phyloP scores from a whole-genome alignment of 2,888 invertebrate genomes.

The Chrysopilus asiliformis region DNA sequence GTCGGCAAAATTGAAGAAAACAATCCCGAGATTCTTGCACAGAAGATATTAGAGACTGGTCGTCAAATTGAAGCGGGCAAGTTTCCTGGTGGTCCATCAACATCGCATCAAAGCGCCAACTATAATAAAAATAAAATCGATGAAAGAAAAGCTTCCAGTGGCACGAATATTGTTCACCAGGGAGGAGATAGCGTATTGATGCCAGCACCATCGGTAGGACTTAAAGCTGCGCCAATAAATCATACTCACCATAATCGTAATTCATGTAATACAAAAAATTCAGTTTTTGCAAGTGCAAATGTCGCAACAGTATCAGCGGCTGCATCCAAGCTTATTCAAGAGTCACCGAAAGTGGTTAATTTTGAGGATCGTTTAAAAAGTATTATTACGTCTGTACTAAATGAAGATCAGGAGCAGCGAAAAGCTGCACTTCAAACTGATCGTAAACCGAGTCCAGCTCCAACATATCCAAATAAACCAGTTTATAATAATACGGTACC shows the following conservation, averaged over 20 bases:
- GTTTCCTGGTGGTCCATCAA: conserved; percentile 29
- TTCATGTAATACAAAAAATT: conserved; percentile 5
- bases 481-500: conserved; percentile 15
- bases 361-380: conserved; percentile 82
- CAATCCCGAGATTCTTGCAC: conserved; percentile 78
- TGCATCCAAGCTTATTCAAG: conserved; percentile 30
- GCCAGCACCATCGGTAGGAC: conserved; percentile 28
- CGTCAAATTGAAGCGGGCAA: conserved; percentile 80
- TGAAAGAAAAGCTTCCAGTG: conserved; percentile 27
- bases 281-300: conserved; percentile 1
- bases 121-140: conserved; percentile 38
- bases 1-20: conserved; percentile 84
- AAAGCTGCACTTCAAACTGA: conserved; percentile 25
- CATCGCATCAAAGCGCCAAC: conserved; percentile 26
- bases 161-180: conserved; percentile 1
- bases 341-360: conserved; percentile 74
- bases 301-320: conserved; percentile 6
- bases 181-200: conserved; percentile 28
- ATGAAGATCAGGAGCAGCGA: conserved; percentile 58
- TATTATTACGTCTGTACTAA: conserved; percentile 72
- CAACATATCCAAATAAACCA: conserved; percentile 20
- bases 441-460: conserved; percentile 18
- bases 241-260: conserved; percentile 4
- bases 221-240: conserved; percentile 4
- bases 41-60: conserved; percentile 80